phyloP scores from a whole-genome alignment of 2,113 vertebrate genomes.

The Naja naja region DNA sequence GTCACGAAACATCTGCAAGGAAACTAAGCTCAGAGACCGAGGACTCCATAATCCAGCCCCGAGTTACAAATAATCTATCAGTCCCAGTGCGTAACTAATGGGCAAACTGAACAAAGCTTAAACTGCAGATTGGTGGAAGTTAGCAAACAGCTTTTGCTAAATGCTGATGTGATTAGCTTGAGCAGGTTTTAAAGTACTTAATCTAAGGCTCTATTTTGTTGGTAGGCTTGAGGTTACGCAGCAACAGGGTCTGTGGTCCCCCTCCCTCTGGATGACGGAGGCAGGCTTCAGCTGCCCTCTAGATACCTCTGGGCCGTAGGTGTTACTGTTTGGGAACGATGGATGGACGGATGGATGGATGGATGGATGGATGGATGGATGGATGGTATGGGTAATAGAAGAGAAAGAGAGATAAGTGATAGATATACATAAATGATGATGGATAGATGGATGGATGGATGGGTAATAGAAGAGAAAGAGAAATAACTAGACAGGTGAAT shows the following conservation, averaged over 20 bases:
- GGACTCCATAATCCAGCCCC: neutral
- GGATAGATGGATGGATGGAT: too few species aligned
- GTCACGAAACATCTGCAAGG: too few species aligned
- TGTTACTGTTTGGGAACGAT: neutral
- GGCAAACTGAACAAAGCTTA: neutral
- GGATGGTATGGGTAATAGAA: too few species aligned
- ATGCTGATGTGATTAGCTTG: neutral
- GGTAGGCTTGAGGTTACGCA: neutral
- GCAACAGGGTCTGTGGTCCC: neutral
- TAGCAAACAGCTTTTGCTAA: neutral
- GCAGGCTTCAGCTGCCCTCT: too few species aligned
- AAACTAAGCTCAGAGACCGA: neutral
- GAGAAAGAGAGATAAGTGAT: too few species aligned
- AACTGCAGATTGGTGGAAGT: neutral
- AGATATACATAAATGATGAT: too few species aligned
- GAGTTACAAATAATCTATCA: neutral
- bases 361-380: too few species aligned
- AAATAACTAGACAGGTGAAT: too few species aligned
- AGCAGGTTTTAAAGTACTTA: neutral
- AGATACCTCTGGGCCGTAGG: neutral
- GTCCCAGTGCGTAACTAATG: neutral
- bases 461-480: too few species aligned
- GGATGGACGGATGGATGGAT: too few species aligned
- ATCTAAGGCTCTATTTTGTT: too few species aligned
- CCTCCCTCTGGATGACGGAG: neutral